Evolutionary conservation across 2,888 invertebrate species (phyloP).

Genomic region (Acleris emargana): DNA sequence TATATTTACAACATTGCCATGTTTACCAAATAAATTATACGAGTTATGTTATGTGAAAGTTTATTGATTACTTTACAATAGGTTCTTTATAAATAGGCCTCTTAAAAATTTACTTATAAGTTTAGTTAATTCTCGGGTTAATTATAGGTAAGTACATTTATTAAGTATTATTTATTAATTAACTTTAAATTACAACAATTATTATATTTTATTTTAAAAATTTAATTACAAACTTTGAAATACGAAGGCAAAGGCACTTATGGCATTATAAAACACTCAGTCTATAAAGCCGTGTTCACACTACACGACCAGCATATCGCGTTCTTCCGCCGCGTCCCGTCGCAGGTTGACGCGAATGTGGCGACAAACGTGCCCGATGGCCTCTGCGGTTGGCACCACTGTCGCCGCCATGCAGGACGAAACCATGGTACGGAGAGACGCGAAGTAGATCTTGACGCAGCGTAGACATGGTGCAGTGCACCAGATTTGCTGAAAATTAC

Average conservation of each 20-base stretch:
- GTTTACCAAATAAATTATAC: not conserved
- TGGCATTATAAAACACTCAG: conserved; percentile 16
- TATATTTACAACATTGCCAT: not conserved
- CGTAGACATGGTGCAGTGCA: conserved; percentile 87
- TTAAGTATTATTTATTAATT: not conserved
- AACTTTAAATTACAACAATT: not conserved
- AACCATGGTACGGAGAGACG: conserved; percentile 83
- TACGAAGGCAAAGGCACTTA: conserved; percentile 13
- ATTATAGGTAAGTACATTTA: not conserved
- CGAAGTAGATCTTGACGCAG: conserved; percentile 86
- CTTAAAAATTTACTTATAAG: not conserved
- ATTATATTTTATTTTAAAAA: conserved; percentile 1
- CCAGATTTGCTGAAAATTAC: conserved; percentile 87
- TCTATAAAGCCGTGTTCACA: conserved; percentile 20
- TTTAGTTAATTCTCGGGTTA: too few species aligned
- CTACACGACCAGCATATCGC: conserved; percentile 67
- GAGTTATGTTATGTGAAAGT: conserved; percentile 5
- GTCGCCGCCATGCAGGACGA: conserved; percentile 84
- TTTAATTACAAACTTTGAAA: not conserved
- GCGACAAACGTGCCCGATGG: conserved; percentile 85
- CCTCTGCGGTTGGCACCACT: conserved; percentile 85
- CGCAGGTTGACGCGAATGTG: conserved; percentile 84
- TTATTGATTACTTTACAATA: not conserved
- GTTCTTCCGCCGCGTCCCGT: conserved; percentile 79
- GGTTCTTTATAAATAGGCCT: not conserved